These are phyloP conservation scores for Brotula barbata DNA, from an alignment of 2,797 vertebrate genomes.

Conservation along the genomic window DNA sequence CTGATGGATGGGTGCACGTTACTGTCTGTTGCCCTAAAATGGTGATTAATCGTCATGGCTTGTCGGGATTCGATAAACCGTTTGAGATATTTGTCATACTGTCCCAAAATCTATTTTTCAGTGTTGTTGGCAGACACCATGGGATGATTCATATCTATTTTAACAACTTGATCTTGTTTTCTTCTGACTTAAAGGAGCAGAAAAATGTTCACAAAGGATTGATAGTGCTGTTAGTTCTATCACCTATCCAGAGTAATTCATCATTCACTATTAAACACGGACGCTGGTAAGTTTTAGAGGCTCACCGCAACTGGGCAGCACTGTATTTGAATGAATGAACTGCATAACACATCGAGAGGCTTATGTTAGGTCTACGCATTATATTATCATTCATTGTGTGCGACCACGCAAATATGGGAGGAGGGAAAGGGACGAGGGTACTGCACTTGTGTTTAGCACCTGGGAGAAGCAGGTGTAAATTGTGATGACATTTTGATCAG, in stretches of 20 bases:
- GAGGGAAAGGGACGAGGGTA: no score
- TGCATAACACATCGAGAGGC: constrained; percentile 19
- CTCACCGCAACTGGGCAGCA: constrained; percentile 15
- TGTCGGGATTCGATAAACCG: constrained; percentile 62
- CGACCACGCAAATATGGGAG: no score
- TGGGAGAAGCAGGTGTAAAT: no score
- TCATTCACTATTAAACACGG: constrained; percentile 18
- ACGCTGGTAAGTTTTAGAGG: neutral
- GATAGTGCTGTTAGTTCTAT: constrained; percentile 26
- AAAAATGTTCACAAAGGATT: constrained; percentile 19
- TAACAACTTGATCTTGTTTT: constrained; percentile 34
- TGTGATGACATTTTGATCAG: no score
- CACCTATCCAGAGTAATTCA: constrained; percentile 12
- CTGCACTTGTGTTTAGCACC: no score
- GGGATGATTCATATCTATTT: constrained; percentile 36
- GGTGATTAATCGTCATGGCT: constrained; percentile 63
- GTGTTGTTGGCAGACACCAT: constrained; percentile 1
- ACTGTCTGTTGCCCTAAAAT: constrained; percentile 68
- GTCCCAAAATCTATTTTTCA: constrained; percentile 54
- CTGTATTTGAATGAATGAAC: constrained; percentile 28
- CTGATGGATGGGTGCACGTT: constrained; percentile 70
- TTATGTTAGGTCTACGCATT: no score
- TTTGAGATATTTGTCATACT: constrained; percentile 60
- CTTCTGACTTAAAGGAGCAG: constrained; percentile 22
- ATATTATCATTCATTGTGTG: no score